phyloP scores from a whole-genome alignment of 2,888 invertebrate genomes.

The Plebejus melissa region DNA sequence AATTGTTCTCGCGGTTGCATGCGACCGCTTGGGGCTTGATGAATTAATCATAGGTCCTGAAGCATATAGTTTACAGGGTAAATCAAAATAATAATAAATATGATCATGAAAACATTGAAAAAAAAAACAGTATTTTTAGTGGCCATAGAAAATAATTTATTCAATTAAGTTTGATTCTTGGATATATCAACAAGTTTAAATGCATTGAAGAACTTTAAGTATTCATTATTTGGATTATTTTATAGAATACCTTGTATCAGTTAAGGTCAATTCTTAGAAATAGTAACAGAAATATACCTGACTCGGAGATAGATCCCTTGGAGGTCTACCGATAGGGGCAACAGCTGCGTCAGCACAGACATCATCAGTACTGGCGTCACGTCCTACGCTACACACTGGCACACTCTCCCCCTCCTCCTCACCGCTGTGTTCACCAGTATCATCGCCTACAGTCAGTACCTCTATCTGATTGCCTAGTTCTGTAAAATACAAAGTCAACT shows the following conservation, averaged over 20 bases:
- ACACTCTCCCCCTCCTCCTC: constrained; percentile 69
- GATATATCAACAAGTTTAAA: no score
- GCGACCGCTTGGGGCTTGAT: no score
- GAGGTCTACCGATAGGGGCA: constrained; percentile 54
- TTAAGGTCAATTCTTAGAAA: neutral
- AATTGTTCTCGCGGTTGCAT: no score
- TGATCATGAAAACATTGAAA: no score
- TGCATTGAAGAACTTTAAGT: no score
- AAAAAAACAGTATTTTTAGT: no score
- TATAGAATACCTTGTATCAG: neutral
- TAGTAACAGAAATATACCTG: constrained; percentile 45
- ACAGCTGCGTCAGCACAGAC: constrained; percentile 71
- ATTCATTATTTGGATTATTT: neutral
- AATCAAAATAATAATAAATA: no score
- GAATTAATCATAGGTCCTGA: no score
- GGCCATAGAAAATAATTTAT: no score
- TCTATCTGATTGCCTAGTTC: constrained; percentile 75
- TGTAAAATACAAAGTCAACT: constrained; percentile 43
- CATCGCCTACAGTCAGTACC: constrained; percentile 67
- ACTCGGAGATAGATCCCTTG: constrained; percentile 55
- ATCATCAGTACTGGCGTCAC: constrained; percentile 70
- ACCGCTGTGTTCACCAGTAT: constrained; percentile 55
- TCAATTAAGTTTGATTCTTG: no score
- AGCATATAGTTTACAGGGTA: no score
- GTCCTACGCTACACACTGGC: constrained; percentile 62